phyloP scores from a whole-genome alignment of 2,888 invertebrate genomes.

The Drosophila nigritarsus region DNA sequence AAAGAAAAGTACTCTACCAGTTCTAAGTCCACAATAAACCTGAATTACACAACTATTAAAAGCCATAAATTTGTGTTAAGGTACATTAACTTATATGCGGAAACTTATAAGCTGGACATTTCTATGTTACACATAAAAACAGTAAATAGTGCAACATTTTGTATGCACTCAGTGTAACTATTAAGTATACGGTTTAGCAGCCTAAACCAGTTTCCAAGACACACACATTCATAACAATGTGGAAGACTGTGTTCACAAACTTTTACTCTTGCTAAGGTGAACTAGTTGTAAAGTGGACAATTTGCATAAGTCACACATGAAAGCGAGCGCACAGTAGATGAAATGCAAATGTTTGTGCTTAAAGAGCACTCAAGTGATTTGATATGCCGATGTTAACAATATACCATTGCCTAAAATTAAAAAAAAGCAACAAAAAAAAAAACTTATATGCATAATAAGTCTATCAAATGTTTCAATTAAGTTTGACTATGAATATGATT shows the following conservation, averaged over 20 bases:
- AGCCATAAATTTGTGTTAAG: not conserved
- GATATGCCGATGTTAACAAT: not conserved
- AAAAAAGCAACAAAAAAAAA: not conserved
- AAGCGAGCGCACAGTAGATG: constrained; percentile 38
- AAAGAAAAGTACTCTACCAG: not conserved
- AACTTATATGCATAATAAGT: not conserved
- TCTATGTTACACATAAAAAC: not conserved
- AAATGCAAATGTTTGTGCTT: not conserved
- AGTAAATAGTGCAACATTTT: not conserved
- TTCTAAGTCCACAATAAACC: not conserved
- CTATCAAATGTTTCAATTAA: not conserved
- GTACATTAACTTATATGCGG: not conserved
- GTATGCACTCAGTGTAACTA: not conserved
- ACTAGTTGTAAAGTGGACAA: constrained; percentile 71
- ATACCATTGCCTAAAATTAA: not conserved
- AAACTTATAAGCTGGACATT: not conserved
- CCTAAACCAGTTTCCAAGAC: constrained; percentile 60
- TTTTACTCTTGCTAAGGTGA: constrained; percentile 75
- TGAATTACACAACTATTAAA: not conserved
- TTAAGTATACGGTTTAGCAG: constrained; percentile 12
- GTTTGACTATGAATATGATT: not conserved
- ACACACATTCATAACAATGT: not conserved
- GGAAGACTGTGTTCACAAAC: constrained; percentile 46
- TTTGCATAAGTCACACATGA: constrained; percentile 70
- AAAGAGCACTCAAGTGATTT: not conserved